These are phyloP conservation scores for Phacellophora camtschatica DNA, from an alignment of 30 jellyfish, hydroid and myxozoan genomes.

Conservation along the genomic window DNA sequence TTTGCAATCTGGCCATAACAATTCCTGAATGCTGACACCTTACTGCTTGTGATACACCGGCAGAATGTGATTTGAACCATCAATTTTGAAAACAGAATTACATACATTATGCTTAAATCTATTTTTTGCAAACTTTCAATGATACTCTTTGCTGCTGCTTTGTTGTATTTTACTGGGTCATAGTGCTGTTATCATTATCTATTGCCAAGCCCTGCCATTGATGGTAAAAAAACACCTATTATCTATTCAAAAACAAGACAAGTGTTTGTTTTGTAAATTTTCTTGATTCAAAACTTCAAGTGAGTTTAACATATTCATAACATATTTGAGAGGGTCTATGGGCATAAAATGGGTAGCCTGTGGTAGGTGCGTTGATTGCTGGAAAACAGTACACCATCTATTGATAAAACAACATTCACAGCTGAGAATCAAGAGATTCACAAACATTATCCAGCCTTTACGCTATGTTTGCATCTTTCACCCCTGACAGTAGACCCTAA, in stretches of 20 bases:
- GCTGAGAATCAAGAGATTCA: slow-evolving; percentile 13
- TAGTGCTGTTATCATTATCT: neutral
- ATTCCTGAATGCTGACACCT: slow-evolving; percentile 18
- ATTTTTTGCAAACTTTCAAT: neutral
- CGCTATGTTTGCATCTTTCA: neutral
- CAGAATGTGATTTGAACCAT: neutral
- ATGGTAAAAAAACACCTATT: neutral
- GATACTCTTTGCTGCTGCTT: neutral
- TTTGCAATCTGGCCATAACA: slow-evolving; percentile 33
- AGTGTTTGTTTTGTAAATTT: neutral
- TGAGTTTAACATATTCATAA: neutral
- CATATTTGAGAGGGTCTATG: neutral
- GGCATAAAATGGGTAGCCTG: slow-evolving; percentile 2
- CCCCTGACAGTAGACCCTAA: neutral
- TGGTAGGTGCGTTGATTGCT: neutral
- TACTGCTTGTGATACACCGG: slow-evolving; percentile 13
- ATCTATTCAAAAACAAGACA: neutral
- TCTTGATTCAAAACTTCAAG: neutral
- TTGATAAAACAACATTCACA: slow-evolving; percentile 5
- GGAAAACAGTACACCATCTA: slow-evolving; percentile 11
- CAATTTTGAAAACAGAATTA: neutral
- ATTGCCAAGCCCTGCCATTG: neutral
- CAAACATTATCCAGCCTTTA: neutral
- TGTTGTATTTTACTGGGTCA: neutral
- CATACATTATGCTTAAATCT: neutral